Percentiles rank a stretch among this genome's conserved stretches.
Conservation (phyloP, 1,140 invertebrate genomes). For the Drosophila nebulosa region DNA sequence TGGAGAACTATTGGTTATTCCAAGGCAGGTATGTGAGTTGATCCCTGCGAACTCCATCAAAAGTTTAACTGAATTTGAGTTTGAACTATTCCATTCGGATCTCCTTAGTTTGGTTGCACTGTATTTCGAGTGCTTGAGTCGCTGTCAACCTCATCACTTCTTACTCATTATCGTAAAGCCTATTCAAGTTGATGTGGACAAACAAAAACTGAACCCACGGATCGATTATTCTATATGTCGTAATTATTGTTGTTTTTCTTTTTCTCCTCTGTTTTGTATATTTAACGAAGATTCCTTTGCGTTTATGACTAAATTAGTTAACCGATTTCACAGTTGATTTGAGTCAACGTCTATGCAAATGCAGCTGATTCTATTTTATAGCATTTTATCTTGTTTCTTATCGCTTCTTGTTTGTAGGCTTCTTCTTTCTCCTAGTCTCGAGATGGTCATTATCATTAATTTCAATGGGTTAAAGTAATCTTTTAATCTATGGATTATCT, state of each 20-base stretch:
- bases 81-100: background rate
- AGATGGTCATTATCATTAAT: conserved; percentile 18
- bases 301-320: conserved; percentile 50
- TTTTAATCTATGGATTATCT: conserved; percentile 22
- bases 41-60: too few relatives aligned
- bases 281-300: conserved; percentile 22
- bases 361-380: background rate
- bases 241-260: background rate
- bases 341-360: conserved; percentile 28
- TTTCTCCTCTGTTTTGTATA: background rate
- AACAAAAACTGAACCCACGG: background rate
- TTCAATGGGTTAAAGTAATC: conserved; percentile 27
- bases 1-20: too few relatives aligned
- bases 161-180: background rate
- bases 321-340: conserved; percentile 39
- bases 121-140: background rate
- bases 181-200: conserved; percentile 5
- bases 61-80: too few relatives aligned
- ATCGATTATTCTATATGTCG: background rate
- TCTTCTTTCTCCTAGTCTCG: background rate
- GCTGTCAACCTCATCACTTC: background rate
- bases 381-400: background rate
- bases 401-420: background rate
- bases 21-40: too few relatives aligned
- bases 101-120: background rate